Evolutionary conservation across 2,888 invertebrate genomes (phyloP).

Genomic region (Dryobota labecula): DNA sequence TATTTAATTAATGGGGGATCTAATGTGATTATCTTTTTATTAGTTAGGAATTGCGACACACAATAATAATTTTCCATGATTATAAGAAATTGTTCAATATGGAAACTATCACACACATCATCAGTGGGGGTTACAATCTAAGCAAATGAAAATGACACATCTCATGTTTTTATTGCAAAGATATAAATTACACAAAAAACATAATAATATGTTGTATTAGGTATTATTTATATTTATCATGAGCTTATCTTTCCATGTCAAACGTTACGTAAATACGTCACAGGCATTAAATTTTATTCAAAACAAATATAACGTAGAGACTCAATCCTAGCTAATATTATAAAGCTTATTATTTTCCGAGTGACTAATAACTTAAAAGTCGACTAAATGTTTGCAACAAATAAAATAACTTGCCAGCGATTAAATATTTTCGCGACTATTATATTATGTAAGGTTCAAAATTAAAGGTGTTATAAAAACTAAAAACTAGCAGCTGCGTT

Average conservation of each 20-base stretch:
- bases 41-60: not conserved
- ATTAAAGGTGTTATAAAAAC: too few species aligned
- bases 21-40: not conserved
- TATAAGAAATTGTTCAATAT: not conserved
- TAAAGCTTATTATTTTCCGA: too few species aligned
- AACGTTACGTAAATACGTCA: conserved; percentile 12
- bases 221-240: conserved; percentile 13
- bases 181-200: conserved; percentile 14
- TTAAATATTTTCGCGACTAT: too few species aligned
- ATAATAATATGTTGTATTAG: not conserved
- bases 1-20: not conserved
- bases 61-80: not conserved
- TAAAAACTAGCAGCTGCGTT: too few species aligned
- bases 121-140: conserved; percentile 13
- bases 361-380: too few species aligned
- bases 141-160: conserved; percentile 19
- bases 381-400: too few species aligned
- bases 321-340: too few species aligned
- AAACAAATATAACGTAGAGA: not conserved
- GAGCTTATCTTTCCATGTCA: conserved; percentile 9
- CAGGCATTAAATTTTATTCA: conserved; percentile 4
- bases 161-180: conserved; percentile 36
- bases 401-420: too few species aligned
- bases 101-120: conserved; percentile 16
- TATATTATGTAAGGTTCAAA: too few species aligned